These are phyloP conservation scores for Poeciliopsis gracilis DNA, from an alignment of 2,797 vertebrate genomes.

Conservation along the genomic window DNA sequence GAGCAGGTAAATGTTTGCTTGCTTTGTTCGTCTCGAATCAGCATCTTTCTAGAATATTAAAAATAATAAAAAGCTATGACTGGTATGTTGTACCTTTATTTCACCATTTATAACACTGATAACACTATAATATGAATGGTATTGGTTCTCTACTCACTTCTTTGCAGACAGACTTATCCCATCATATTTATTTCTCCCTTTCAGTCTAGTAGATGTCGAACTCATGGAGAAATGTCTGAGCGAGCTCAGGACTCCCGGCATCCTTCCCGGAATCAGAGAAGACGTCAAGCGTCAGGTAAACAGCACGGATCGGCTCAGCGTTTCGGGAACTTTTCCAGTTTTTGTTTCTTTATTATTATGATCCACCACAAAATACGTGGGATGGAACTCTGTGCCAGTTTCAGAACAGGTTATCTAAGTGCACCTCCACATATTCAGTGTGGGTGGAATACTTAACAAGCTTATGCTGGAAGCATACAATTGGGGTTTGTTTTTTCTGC, in stretches of 20 bases:
- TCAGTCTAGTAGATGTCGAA: constrained; percentile 82
- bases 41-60: background rate
- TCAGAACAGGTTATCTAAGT: constrained; percentile 52
- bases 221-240: constrained; percentile 81
- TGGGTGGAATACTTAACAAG: constrained; percentile 62
- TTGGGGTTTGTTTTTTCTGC: constrained; percentile 35
- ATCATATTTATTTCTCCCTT: constrained; percentile 42
- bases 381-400: constrained; percentile 29
- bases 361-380: constrained; percentile 40
- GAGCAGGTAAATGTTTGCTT: constrained; percentile 81
- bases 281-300: constrained; percentile 88
- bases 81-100: background rate
- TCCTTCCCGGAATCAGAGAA: constrained; percentile 75
- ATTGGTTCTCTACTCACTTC: constrained; percentile 17
- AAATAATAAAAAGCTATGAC: background rate
- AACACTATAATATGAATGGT: constrained; percentile 15
- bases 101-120: background rate
- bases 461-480: constrained; percentile 26
- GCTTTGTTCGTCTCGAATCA: background rate
- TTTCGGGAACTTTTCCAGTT: constrained; percentile 34
- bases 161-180: background rate
- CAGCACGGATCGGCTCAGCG: constrained; percentile 25
- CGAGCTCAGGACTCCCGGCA: constrained; percentile 81
- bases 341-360: constrained; percentile 27
- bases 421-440: constrained; percentile 44